Conservation (phyloP, 2,888 invertebrate genomes). For the Stenurella melanura region DNA sequence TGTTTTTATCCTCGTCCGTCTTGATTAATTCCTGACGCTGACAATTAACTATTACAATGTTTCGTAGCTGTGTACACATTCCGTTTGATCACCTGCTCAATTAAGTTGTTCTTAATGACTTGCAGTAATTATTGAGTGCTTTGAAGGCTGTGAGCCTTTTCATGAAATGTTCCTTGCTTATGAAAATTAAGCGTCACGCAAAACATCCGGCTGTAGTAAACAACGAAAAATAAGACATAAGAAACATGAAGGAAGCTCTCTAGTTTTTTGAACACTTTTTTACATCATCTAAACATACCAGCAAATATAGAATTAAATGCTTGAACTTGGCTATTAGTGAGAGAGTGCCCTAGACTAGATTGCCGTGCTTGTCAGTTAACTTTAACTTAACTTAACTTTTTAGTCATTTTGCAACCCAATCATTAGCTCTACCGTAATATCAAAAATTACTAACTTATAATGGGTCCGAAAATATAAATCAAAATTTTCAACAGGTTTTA, state of each 20-base stretch:
- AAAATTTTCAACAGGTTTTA: too few species aligned
- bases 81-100: conserved; percentile 30
- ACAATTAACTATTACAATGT: conserved; percentile 27
- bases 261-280: too few species aligned
- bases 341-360: too few species aligned
- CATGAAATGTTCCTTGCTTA: neutral
- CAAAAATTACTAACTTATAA: too few species aligned
- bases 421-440: too few species aligned
- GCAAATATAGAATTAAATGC: too few species aligned
- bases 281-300: too few species aligned
- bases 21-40: conserved; percentile 5
- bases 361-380: too few species aligned
- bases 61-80: conserved; percentile 9
- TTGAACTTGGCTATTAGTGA: too few species aligned
- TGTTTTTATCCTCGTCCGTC: conserved; percentile 2
- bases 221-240: neutral
- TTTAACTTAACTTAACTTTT: too few species aligned
- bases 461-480: too few species aligned
- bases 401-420: too few species aligned
- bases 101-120: conserved; percentile 27
- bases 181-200: neutral
- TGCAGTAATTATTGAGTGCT: conserved; percentile 13
- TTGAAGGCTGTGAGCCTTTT: neutral
- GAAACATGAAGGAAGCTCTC: neutral
- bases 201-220: neutral